phyloP scores from a whole-genome alignment of 2,888 invertebrate genomes.

The Selenia dentaria region DNA sequence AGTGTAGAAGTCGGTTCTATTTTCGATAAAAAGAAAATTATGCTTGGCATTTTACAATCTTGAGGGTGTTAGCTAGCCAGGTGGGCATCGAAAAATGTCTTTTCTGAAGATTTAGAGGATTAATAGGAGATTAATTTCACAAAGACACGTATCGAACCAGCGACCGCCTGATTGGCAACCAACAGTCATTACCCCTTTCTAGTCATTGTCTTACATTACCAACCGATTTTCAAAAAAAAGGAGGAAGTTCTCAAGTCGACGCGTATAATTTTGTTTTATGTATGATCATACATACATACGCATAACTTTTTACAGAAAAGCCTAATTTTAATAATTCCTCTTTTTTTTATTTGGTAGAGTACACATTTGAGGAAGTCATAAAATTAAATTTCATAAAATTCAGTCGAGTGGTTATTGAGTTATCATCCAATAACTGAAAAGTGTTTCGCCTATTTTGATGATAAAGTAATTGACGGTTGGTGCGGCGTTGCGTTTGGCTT shows the following conservation, averaged over 20 bases:
- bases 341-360: background rate
- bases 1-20: too few species aligned
- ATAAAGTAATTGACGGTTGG: background rate
- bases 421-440: background rate
- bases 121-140: too few species aligned
- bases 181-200: too few species aligned
- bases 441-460: background rate
- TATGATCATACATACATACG: background rate
- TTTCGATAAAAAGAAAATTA: too few species aligned
- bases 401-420: background rate
- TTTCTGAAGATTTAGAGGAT: too few species aligned
- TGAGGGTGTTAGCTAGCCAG: too few species aligned
- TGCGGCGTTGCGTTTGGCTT: too few species aligned
- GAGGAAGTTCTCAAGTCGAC: background rate
- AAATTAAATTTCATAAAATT: background rate
- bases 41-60: too few species aligned
- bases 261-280: background rate
- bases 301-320: background rate
- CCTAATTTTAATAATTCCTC: background rate
- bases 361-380: background rate
- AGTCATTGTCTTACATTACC: too few species aligned
- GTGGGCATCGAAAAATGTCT: too few species aligned
- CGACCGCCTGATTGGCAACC: too few species aligned
- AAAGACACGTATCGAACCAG: too few species aligned
- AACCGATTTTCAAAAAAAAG: background rate